phyloP scores from a whole-genome alignment of 2,113 vertebrate genomes.

The Mastomys natalensis region DNA sequence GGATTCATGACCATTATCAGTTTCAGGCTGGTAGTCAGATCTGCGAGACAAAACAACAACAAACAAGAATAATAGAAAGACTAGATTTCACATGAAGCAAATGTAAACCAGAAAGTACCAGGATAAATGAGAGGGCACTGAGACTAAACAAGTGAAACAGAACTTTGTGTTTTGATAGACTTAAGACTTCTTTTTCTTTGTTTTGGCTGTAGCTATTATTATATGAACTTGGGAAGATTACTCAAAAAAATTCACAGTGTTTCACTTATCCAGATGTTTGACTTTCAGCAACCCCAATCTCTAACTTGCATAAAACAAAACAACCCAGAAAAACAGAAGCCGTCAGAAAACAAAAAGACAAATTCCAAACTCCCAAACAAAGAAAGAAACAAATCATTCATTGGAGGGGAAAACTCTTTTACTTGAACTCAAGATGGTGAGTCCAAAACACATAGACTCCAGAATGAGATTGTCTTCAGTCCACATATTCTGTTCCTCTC shows the following conservation, averaged over 20 bases:
- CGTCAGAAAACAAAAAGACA: neutral
- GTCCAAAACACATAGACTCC: neutral
- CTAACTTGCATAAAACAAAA: neutral
- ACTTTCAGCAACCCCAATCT: neutral
- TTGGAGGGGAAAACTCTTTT: neutral
- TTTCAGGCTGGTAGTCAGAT: neutral
- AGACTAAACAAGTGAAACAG: neutral
- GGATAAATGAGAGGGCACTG: neutral
- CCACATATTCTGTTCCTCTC: accelerated
- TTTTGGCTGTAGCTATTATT: neutral
- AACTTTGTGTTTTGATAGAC: neutral
- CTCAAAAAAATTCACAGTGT: neutral
- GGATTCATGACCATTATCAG: neutral
- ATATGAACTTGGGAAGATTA: slow-evolving; percentile 4
- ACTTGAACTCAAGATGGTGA: neutral
- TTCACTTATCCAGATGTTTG: slow-evolving; percentile 15
- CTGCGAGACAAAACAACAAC: neutral
- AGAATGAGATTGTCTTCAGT: neutral
- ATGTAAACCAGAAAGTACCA: neutral
- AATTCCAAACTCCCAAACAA: neutral
- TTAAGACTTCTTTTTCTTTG: neutral
- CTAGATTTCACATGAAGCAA: neutral
- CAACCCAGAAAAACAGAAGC: neutral
- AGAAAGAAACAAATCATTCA: neutral
- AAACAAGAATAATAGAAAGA: neutral